Percentiles rank a stretch among this genome's conserved stretches.
Conservation (phyloP, 2,888 invertebrate genomes). For the Ptychoptera contaminata region DNA sequence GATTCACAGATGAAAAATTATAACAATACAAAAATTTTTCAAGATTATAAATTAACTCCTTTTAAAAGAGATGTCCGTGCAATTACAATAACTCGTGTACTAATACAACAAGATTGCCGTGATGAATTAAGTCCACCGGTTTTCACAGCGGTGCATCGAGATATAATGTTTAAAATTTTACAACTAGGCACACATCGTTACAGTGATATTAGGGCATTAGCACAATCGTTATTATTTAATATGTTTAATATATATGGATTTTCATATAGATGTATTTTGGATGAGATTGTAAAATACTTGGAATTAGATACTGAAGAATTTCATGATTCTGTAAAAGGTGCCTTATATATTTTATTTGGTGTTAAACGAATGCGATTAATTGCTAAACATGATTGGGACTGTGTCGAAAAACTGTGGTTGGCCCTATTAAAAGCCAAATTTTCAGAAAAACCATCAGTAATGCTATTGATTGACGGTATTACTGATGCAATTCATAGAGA, state of each 20-base stretch:
- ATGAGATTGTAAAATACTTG: constrained; percentile 43
- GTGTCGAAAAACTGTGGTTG: constrained; percentile 58
- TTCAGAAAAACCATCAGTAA: constrained; percentile 73
- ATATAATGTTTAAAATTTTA: constrained; percentile 40
- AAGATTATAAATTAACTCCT: constrained; percentile 47
- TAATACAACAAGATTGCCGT: constrained; percentile 11
- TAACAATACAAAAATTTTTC: constrained; percentile 40
- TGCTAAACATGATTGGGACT: constrained; percentile 54
- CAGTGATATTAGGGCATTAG: constrained; percentile 38
- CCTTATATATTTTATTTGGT: constrained; percentile 44
- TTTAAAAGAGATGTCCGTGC: constrained; percentile 43
- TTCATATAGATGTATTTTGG: constrained; percentile 50
- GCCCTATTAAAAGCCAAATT: constrained; percentile 59
- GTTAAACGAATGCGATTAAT: constrained; percentile 17
- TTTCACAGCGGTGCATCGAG: constrained; percentile 43
- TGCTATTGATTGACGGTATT: constrained; percentile 41
- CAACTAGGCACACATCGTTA: constrained; percentile 12
- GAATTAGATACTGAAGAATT: constrained; percentile 39
- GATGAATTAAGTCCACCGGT: constrained; percentile 15
- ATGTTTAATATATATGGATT: constrained; percentile 50
- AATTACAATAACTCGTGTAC: constrained; percentile 45
- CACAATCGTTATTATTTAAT: constrained; percentile 48
- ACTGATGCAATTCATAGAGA: constrained; percentile 38
- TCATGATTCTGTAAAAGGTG: constrained; percentile 63
- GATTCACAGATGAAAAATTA: constrained; percentile 51